These are phyloP conservation scores for Diplazon laetatorius DNA, from an alignment of 2,888 invertebrate genomes.

Conservation along the genomic window DNA sequence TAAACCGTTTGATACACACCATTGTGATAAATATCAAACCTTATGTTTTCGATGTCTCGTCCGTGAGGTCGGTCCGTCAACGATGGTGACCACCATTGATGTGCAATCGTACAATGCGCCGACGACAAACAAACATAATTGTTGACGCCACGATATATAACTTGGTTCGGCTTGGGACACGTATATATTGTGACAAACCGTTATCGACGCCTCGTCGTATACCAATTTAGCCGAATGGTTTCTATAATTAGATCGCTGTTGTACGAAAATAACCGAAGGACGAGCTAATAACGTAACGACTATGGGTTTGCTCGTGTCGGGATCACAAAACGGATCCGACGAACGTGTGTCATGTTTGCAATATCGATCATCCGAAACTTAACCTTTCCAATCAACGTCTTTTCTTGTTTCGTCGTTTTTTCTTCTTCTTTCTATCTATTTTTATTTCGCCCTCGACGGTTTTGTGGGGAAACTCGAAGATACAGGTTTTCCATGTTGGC, in stretches of 20 bases:
- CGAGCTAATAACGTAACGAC: background rate
- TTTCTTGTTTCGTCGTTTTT: background rate
- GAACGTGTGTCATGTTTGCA: background rate
- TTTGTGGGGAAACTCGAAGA: too few species aligned
- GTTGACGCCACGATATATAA: too few species aligned
- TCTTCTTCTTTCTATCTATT: too few species aligned
- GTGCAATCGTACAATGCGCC: too few species aligned
- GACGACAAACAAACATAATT: too few species aligned
- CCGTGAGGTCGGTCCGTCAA: too few species aligned
- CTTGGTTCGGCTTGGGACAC: too few species aligned
- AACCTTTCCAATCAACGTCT: background rate
- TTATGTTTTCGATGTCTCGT: too few species aligned
- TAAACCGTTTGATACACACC: background rate
- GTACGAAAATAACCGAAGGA: constrained; percentile 21
- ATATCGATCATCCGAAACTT: background rate
- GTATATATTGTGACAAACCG: constrained; percentile 1
- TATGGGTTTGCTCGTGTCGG: background rate
- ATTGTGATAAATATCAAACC: background rate
- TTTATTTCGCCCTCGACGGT: too few species aligned
- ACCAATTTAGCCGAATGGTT: constrained; percentile 19
- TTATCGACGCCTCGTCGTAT: constrained; percentile 14
- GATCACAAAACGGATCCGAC: background rate
- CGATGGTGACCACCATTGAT: too few species aligned
- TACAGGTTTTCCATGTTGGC: too few species aligned
- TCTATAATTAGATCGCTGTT: constrained; percentile 29